These are phyloP conservation scores for Hoplias malabaricus DNA, from an alignment of 2,113 vertebrate genomes.

Conservation along the genomic window DNA sequence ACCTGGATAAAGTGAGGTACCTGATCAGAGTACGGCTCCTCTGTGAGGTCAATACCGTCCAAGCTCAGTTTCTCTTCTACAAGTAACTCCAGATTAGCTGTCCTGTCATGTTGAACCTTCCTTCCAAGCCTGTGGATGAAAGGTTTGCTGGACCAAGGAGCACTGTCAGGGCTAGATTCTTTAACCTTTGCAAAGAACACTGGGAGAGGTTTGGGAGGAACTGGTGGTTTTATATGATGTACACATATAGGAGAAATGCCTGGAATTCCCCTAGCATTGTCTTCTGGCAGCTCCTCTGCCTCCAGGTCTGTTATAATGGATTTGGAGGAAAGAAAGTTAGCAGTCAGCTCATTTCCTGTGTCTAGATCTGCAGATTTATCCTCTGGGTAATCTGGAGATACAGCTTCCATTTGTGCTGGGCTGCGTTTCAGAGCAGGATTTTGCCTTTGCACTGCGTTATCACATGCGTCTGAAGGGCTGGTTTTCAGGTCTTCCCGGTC, in stretches of 20 bases:
- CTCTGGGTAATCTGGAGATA: not conserved
- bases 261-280: not conserved
- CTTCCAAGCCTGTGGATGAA: conserved; percentile 66
- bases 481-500: conserved; percentile 31
- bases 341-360: not conserved
- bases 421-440: not conserved
- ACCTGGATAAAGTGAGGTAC: conserved; percentile 48
- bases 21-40: conserved; percentile 83
- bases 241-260: conserved; percentile 3
- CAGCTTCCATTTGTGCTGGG: not conserved
- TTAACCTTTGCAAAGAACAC: not conserved
- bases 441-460: not conserved
- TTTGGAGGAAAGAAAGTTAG: not conserved
- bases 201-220: conserved; percentile 34
- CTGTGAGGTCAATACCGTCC: conserved; percentile 79
- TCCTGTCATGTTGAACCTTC: conserved; percentile 67
- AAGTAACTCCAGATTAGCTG: conserved; percentile 71
- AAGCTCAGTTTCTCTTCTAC: conserved; percentile 75
- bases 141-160: conserved; percentile 20
- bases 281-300: conserved; percentile 5
- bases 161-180: not conserved
- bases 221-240: conserved; percentile 19
- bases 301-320: conserved; percentile 14
- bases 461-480: not conserved
- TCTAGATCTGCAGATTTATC: conserved; percentile 13